Percentiles rank a stretch among this genome's conserved stretches.
phyloP scores from a whole-genome alignment of 2,888 invertebrate species.

The Myopa tessellatipennis region DNA sequence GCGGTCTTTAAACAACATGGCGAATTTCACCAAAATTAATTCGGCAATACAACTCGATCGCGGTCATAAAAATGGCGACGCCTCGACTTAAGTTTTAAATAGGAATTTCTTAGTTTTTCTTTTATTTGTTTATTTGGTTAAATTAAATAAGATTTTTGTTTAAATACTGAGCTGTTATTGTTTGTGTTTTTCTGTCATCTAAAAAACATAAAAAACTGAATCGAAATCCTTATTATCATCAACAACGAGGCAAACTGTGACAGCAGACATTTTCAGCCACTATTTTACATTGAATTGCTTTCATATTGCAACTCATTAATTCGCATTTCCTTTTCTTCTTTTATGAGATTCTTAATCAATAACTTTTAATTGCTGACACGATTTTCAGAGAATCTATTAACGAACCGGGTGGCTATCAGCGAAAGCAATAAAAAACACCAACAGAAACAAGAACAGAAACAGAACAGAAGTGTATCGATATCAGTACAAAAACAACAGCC shows the following conservation, averaged over 20 bases:
- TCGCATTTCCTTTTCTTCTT: neutral
- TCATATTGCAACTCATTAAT: neutral
- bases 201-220: no score
- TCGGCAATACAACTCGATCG: constrained; percentile 11
- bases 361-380: constrained; percentile 19
- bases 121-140: no score
- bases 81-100: neutral
- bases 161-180: no score
- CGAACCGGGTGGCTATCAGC: neutral
- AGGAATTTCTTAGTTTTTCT: no score
- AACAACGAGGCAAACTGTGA: neutral
- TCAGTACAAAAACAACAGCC: neutral
- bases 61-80: constrained; percentile 15
- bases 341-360: neutral
- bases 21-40: neutral
- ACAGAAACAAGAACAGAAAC: neutral
- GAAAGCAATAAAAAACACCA: neutral
- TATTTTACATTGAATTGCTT: constrained; percentile 3
- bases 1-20: no score
- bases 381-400: neutral
- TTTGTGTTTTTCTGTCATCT: no score
- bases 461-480: neutral
- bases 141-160: no score
- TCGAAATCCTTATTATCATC: no score
- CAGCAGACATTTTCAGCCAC: neutral